Conservation (phyloP, 2,113 vertebrate species). For the Pteropus alecto region DNA sequence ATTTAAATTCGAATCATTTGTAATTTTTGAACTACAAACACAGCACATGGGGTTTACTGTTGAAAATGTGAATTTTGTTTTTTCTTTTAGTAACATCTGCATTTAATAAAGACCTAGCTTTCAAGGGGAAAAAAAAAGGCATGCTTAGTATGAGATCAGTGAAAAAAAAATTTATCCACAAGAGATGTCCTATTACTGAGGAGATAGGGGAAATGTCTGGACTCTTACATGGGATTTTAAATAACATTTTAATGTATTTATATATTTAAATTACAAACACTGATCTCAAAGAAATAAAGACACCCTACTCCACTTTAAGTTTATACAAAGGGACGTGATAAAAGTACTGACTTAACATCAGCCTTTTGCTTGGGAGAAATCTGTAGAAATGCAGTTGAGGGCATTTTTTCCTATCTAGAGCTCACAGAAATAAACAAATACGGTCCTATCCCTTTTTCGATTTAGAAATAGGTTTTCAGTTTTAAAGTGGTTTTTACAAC, state of each 20-base stretch:
- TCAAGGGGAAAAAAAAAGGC: slow-evolving; percentile 77
- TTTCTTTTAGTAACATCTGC: slow-evolving; percentile 76
- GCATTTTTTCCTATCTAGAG: neutral
- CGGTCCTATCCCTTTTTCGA: neutral
- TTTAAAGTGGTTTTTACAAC: neutral
- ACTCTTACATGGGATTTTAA: neutral
- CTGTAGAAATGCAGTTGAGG: neutral
- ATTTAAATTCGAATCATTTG: neutral
- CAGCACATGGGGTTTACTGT: slow-evolving; percentile 32
- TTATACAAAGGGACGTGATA: slow-evolving; percentile 26
- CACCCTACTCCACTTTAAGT: neutral
- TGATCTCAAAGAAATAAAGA: slow-evolving; percentile 63
- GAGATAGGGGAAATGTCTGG: neutral
- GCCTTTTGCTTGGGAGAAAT: slow-evolving; percentile 33
- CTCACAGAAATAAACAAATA: slow-evolving; percentile 40
- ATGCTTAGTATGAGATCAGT: slow-evolving; percentile 80
- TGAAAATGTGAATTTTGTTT: slow-evolving; percentile 78
- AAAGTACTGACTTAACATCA: slow-evolving; percentile 15
- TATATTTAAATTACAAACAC: slow-evolving; percentile 50
- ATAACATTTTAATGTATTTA: slow-evolving; percentile 57
- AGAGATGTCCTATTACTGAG: neutral
- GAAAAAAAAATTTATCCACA: slow-evolving; percentile 55
- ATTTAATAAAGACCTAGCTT: slow-evolving; percentile 91
- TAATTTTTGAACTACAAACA: slow-evolving; percentile 54
- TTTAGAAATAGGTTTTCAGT: neutral